Percentiles rank a stretch among this genome's conserved stretches.
These are phyloP conservation scores for Phainopepla nitens DNA, from an alignment of 2,113 vertebrate species.

Conservation along the genomic window DNA sequence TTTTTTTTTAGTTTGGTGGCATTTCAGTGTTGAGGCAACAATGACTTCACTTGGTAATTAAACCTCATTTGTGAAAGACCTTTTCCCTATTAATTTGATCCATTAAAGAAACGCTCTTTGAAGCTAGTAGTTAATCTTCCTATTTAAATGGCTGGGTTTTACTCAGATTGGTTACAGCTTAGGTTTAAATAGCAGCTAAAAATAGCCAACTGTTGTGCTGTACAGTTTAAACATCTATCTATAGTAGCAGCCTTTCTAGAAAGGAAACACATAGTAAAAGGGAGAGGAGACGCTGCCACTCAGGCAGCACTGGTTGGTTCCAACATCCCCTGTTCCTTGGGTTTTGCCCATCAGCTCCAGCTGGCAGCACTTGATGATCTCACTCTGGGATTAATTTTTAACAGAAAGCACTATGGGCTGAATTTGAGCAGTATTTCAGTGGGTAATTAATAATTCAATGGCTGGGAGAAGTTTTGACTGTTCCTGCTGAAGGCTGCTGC, in stretches of 20 bases:
- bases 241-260: conserved; percentile 39
- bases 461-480: neutral
- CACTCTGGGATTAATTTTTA: neutral
- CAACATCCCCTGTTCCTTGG: neutral
- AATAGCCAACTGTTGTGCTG: conserved; percentile 24
- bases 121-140: conserved; percentile 54
- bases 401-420: neutral
- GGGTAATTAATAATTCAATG: neutral
- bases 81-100: conserved; percentile 58
- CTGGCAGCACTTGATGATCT: neutral
- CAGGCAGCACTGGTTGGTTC: neutral
- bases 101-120: conserved; percentile 38
- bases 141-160: conserved; percentile 49
- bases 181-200: conserved; percentile 55
- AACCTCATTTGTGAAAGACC: conserved; percentile 30
- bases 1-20: neutral
- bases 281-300: neutral
- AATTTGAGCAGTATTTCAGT: neutral
- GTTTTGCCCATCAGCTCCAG: neutral
- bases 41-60: conserved; percentile 55
- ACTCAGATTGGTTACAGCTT: conserved; percentile 56
- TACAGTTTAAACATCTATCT: conserved; percentile 44
- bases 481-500: neutral
- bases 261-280: neutral
- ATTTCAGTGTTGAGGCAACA: neutral